Conservation (phyloP, 1,140 invertebrate species). For the Drosophila fuyamai region DNA sequence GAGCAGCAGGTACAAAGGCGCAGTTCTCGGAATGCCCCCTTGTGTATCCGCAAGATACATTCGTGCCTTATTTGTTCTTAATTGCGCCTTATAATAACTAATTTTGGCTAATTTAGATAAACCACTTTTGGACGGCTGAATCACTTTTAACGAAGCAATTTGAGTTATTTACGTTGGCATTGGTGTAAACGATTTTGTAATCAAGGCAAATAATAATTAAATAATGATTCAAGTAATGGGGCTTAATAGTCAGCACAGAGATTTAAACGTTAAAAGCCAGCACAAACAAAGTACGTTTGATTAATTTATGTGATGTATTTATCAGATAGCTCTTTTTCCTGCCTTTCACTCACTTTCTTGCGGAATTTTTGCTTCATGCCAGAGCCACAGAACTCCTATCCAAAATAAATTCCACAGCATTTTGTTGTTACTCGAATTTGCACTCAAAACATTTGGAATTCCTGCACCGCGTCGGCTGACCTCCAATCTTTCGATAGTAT, state of each 20-base stretch:
- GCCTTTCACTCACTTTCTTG: constrained; percentile 57
- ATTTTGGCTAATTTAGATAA: constrained; percentile 69
- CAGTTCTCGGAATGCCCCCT: constrained; percentile 57
- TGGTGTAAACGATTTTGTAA: constrained; percentile 24
- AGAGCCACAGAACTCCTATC: constrained; percentile 56
- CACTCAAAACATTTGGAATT: constrained; percentile 55
- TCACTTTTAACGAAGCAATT: constrained; percentile 33
- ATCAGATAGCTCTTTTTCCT: not conserved
- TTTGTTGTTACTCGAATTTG: constrained; percentile 19
- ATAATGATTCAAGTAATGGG: constrained; percentile 31
- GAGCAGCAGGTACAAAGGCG: constrained; percentile 38
- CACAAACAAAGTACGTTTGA: not conserved
- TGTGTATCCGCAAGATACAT: constrained; percentile 55
- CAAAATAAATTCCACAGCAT: constrained; percentile 72
- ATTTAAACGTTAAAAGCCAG: constrained; percentile 10
- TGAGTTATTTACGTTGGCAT: constrained; percentile 16
- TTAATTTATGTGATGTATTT: constrained; percentile 18
- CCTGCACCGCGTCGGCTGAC: constrained; percentile 27
- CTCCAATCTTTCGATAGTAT: constrained; percentile 13
- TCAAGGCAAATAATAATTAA: constrained; percentile 25
- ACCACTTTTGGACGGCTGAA: constrained; percentile 32
- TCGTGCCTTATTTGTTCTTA: constrained; percentile 67
- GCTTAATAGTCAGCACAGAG: constrained; percentile 4
- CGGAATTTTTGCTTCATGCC: constrained; percentile 33
- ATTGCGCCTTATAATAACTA: constrained; percentile 74